Evolutionary conservation across 2,113 vertebrate genomes (phyloP).

Genomic region (Cephalopholis sonnerati): DNA sequence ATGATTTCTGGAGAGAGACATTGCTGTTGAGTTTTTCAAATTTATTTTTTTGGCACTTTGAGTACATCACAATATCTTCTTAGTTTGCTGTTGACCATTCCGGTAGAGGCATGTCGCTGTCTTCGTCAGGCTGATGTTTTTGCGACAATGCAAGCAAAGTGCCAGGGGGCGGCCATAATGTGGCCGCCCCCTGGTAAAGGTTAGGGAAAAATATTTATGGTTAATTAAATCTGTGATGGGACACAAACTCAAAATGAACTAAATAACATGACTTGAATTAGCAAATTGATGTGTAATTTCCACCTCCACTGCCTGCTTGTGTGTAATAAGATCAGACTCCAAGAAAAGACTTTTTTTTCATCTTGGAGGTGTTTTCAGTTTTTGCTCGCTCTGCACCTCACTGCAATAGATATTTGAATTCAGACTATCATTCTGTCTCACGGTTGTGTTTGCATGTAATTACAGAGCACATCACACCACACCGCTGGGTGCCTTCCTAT

Average conservation of each 20-base stretch:
- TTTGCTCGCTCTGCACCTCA: neutral
- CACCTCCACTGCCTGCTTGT: neutral
- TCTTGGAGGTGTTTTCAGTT: neutral
- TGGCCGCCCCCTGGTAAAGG: neutral
- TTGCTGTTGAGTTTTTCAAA: too few species aligned
- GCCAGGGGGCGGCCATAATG: too few species aligned
- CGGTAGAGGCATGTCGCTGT: too few species aligned
- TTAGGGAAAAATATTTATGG: neutral
- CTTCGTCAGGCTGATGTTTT: too few species aligned
- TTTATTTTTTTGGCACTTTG: too few species aligned
- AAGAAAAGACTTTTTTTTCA: neutral
- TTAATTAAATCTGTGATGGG: neutral
- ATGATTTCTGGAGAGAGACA: too few species aligned
- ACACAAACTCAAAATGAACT: neutral
- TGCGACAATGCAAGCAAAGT: too few species aligned
- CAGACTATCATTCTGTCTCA: neutral
- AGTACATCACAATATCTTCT: too few species aligned
- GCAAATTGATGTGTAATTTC: neutral
- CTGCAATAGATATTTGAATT: neutral
- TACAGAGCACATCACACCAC: slow-evolving; percentile 43
- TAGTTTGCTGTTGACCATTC: too few species aligned
- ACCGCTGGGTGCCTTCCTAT: slow-evolving; percentile 11
- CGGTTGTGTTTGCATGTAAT: slow-evolving; percentile 46
- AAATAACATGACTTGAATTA: neutral
- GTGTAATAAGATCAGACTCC: neutral